These are phyloP conservation scores for Mystacides longicornis DNA, from an alignment of 2,888 invertebrate genomes.

Conservation along the genomic window DNA sequence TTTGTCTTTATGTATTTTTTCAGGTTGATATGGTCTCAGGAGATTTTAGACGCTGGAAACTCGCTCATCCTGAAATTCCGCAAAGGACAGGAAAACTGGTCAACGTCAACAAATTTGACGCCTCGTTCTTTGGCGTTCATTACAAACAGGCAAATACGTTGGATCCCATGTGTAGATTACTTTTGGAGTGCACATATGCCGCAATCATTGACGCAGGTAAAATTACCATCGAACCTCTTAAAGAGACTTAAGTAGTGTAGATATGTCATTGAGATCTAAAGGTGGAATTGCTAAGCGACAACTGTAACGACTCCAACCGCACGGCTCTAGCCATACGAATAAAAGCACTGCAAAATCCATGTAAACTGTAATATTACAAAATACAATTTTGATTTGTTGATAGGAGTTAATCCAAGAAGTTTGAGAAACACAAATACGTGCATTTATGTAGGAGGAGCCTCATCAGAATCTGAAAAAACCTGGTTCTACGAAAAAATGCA, in stretches of 20 bases:
- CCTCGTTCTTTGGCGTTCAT: slow-evolving; percentile 67
- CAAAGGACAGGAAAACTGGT: slow-evolving; percentile 65
- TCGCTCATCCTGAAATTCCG: slow-evolving; percentile 65
- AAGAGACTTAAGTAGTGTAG: too few species aligned
- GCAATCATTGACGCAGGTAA: slow-evolving; percentile 66
- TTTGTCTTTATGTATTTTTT: too few species aligned
- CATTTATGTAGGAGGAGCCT: slow-evolving; percentile 71
- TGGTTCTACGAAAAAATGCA: slow-evolving; percentile 64
- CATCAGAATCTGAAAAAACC: slow-evolving; percentile 68
- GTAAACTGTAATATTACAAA: too few species aligned
- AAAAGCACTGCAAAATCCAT: too few species aligned
- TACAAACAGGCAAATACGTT: slow-evolving; percentile 69
- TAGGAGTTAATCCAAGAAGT: slow-evolving; percentile 60
- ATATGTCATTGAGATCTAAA: too few species aligned
- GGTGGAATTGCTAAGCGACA: too few species aligned
- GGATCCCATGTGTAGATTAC: slow-evolving; percentile 71
- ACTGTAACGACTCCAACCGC: too few species aligned
- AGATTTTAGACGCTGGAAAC: slow-evolving; percentile 69
- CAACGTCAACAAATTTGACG: slow-evolving; percentile 65
- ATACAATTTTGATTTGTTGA: background rate
- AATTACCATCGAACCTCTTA: too few species aligned
- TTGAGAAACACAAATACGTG: slow-evolving; percentile 68
- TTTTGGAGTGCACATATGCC: slow-evolving; percentile 72
- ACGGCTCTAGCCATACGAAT: too few species aligned
- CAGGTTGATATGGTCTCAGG: slow-evolving; percentile 78